Evolutionary conservation across 2,797 vertebrate genomes (phyloP), one percentile per base, ranked within the genome.

Genomic region (Avahi laniger): DNA sequence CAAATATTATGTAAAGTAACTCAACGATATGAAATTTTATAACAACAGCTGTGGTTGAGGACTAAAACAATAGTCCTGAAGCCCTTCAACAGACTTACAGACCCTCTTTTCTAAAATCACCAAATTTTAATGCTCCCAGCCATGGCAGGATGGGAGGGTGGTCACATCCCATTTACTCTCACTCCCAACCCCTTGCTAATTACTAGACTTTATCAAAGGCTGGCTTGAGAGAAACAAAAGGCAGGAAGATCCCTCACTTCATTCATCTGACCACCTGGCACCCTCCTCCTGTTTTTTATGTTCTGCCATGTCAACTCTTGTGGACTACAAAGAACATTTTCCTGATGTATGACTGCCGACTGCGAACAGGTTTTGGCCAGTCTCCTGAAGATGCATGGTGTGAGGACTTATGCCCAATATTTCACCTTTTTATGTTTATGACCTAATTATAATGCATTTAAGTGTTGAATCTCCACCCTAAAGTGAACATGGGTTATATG

Each of bases 1-100:
- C 35, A 81, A 91, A 90, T 73, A 75, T 78, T 81, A 65, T 35
- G 14, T 79, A 35, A 89, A 84, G 20, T 89, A 96, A 89, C 28
- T 91, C 46, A 67, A 24, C 38, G 41, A 78, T 67, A 69, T 59
- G 38, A 63, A 86, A 78, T 78, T 67, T 72, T 89, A 73, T 59
- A 1, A 73, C 7, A 65, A 50, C 24, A 43, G 15, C 54, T 94
- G 26, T n/a, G 33, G 7, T n/a, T 9, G 33, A 65, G 33, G 30
- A n/a, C 15, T 17, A 65, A 65, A 65, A 65, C n/a, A 65, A 65
- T 17, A 65, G 30, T n/a, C 15, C 30, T 18, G n/a, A 65, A 8
- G 15, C 33, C 33, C 63, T 65, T 30, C 14, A 17, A 65, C 33
- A 65, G 61, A 65, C 61, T 65, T 18, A 65, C 30, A n/a, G 33